These are phyloP conservation scores for Drosophila pachea DNA, from an alignment of 1,140 invertebrate genomes.

Conservation along the genomic window DNA sequence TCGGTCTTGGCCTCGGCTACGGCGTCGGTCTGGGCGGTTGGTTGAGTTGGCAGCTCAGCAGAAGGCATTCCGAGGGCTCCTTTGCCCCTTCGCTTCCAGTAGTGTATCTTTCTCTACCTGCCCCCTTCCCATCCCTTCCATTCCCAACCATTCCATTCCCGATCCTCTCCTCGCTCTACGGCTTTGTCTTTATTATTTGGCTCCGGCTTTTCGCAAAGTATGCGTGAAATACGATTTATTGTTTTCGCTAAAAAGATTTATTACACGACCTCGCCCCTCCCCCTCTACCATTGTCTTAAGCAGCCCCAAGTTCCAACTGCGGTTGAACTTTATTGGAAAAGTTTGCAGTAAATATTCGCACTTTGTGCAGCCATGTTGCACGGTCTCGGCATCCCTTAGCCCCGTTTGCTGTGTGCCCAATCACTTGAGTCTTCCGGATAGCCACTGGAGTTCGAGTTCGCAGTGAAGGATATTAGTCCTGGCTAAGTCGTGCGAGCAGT, in stretches of 20 bases:
- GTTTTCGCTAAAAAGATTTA: conserved; percentile 76
- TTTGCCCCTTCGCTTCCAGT: conserved; percentile 15
- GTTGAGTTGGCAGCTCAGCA: conserved; percentile 22
- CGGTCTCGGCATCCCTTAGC: background rate
- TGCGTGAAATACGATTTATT: conserved; percentile 76
- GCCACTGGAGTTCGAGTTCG: too few species aligned
- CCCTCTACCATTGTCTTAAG: conserved; percentile 9
- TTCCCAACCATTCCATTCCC: conserved; percentile 42
- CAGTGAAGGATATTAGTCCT: background rate
- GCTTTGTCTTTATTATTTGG: conserved; percentile 47
- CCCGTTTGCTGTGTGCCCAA: background rate
- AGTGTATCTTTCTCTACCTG: conserved; percentile 2
- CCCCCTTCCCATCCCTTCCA: background rate
- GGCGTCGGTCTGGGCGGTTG: conserved; percentile 22
- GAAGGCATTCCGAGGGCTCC: conserved; percentile 37
- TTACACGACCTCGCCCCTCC: conserved; percentile 44
- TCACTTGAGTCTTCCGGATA: background rate
- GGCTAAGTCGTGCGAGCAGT: background rate
- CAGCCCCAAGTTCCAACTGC: conserved; percentile 22
- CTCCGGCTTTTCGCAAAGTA: conserved; percentile 54
- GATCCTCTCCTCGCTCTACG: conserved; percentile 11
- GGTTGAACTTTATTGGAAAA: conserved; percentile 71
- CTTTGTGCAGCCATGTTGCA: conserved; percentile 13
- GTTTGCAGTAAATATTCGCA: conserved; percentile 51
- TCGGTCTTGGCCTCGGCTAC: background rate